Conservation (phyloP, 2,797 vertebrate genomes). For the Periparus ater region DNA sequence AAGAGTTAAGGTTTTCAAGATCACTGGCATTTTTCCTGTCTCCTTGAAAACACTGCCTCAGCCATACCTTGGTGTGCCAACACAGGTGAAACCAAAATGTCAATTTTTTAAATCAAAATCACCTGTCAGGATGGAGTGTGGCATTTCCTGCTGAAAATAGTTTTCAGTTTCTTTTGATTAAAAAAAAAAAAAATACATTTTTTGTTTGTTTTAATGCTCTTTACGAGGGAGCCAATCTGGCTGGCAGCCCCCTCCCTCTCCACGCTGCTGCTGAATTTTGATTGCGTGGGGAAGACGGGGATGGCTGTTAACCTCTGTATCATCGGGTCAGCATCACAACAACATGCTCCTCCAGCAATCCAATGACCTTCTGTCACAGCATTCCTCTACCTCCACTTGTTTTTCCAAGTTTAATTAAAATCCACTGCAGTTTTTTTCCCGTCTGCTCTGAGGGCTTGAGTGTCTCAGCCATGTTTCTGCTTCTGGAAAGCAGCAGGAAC, state of each 20-base stretch:
- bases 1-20: background rate
- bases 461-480: background rate
- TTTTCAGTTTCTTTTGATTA: background rate
- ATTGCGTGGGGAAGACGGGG: background rate
- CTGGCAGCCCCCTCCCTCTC: background rate
- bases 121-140: fast-evolving
- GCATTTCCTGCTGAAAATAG: background rate
- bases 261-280: background rate
- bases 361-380: conserved; percentile 21
- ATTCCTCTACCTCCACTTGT: conserved; percentile 44
- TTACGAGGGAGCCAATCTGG: background rate
- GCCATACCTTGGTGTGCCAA: background rate
- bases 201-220: background rate
- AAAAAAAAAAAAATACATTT: background rate
- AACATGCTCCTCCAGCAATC: conserved; percentile 25
- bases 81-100: background rate
- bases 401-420: conserved; percentile 57
- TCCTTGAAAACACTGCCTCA: background rate
- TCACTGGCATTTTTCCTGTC: background rate
- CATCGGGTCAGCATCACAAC: background rate
- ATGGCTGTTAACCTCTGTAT: conserved; percentile 18
- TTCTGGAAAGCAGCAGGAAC: conserved; percentile 3
- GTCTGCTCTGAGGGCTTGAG: background rate
- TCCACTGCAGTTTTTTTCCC: background rate
- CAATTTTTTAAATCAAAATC: background rate